Base-by-base conservation (phyloP, 2,888 invertebrate species). In the Darwinula stevensoni region DNA sequence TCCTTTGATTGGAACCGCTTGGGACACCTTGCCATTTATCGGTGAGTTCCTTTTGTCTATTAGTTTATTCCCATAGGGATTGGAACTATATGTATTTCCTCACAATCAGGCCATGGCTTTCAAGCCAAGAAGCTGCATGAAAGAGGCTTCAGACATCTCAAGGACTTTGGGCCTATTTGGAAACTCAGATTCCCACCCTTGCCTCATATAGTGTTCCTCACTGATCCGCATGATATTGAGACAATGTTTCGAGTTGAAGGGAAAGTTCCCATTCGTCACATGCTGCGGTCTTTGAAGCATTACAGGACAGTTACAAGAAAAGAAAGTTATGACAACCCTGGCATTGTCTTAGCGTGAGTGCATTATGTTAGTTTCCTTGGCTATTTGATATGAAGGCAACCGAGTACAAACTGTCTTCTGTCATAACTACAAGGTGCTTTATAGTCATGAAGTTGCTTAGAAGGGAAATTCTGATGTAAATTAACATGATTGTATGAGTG, bases 181-280 rank as follows among this genome's bases (percentile, higher is more conserved):
- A 22, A 22, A n/a, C 9, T 22, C n/a, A 6, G 22, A n/a, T 9
- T 22, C n/a, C 22, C 22, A 22, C n/a, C n/a, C n/a, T 9, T 22
- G 22, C 9, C 9, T 9, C 9, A 22, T n/a, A 22, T 22, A n/a
- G 22, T 22, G 6, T 9, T 22, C 6, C n/a, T 22, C 9, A 22
- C 9, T n/a, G 22, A 22, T 9, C 55, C 58, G 2, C 52, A 56
- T 12, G 56, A 58, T 39, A 51, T 59, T 27, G 51, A 54, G 39
- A 48, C 39, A 3, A 39, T 56, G 13, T 50, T 48, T 36, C 43
- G 44, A 34, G 39, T 43, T 16, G 56, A 56, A 35, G 54, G 51
- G 12, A 48, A 47, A 34, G 45, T 41, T 32, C 57, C 57, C 2
- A 38, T 46, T 32, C 47, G 56, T 14, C 45, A 46, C 2, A 52